Evolutionary conservation across 2,113 vertebrate species (phyloP).

Genomic region (Paramisgurnus dabryanus): DNA sequence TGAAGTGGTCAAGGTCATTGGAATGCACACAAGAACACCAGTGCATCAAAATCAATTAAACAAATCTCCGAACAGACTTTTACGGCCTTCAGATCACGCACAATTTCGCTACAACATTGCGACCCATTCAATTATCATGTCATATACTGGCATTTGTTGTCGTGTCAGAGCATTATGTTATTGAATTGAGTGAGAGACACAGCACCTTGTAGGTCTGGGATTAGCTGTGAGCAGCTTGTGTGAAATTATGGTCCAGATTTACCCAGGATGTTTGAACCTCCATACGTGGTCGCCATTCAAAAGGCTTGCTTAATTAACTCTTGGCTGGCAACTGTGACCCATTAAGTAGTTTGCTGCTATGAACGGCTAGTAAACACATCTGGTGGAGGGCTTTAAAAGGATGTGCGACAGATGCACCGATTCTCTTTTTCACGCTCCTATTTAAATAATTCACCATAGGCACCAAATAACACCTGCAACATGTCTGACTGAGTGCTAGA

Average conservation of each 20-base stretch:
- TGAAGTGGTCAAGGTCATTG: not conserved
- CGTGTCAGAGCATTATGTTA: not conserved
- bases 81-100: not conserved
- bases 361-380: constrained; percentile 87
- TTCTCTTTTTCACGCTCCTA: constrained; percentile 74
- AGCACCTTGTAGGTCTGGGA: constrained; percentile 22
- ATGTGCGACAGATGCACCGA: constrained; percentile 88
- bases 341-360: constrained; percentile 90
- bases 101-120: not conserved
- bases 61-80: not conserved
- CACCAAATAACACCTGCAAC: constrained; percentile 60
- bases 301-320: constrained; percentile 86
- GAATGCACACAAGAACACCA: not conserved
- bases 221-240: constrained; percentile 30
- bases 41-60: not conserved
- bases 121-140: constrained; percentile 13
- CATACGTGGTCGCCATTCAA: constrained; percentile 70
- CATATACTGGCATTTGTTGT: constrained; percentile 3
- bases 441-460: constrained; percentile 85
- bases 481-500: not conserved
- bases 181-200: not conserved
- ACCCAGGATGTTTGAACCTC: constrained; percentile 56
- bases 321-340: constrained; percentile 81
- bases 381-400: constrained; percentile 79
- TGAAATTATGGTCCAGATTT: constrained; percentile 38